Percentiles rank a stretch among this genome's conserved stretches.
These are phyloP conservation scores for Ceratoteleas bidentatus DNA, from an alignment of 1,140 invertebrate species.

Conservation along the genomic window DNA sequence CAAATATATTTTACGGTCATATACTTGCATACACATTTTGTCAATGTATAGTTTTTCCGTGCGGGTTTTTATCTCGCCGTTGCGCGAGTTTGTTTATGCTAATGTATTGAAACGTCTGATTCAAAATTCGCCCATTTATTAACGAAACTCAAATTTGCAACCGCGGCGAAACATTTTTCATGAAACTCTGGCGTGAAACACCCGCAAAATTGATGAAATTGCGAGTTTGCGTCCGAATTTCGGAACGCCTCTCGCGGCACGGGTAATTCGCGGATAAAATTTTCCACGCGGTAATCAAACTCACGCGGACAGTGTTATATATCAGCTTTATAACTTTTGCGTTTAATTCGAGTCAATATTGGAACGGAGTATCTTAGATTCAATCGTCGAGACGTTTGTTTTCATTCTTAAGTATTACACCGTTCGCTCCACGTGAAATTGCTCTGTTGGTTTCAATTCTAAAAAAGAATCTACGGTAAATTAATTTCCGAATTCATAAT, in stretches of 20 bases:
- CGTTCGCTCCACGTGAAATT: constrained; percentile 24
- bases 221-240: not conserved
- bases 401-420: constrained; percentile 34
- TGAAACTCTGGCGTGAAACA: not conserved
- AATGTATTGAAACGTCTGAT: constrained; percentile 20
- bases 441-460: constrained; percentile 17
- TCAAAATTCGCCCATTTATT: constrained; percentile 1
- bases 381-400: constrained; percentile 32
- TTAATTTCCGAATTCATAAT: too few species aligned
- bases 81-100: constrained; percentile 27
- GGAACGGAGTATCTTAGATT: constrained; percentile 26
- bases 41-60: too few species aligned
- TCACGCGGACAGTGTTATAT: constrained; percentile 9
- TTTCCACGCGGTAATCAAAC: constrained; percentile 13
- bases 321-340: constrained; percentile 34
- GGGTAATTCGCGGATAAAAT: constrained; percentile 11
- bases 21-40: too few species aligned
- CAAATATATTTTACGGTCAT: too few species aligned
- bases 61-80: constrained; percentile 15
- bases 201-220: not conserved
- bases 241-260: not conserved
- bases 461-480: constrained; percentile 3
- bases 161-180: not conserved
- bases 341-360: constrained; percentile 44
- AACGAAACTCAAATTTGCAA: not conserved